phyloP scores from a whole-genome alignment of 2,113 vertebrate genomes.

The Oreotrochilus melanogaster region DNA sequence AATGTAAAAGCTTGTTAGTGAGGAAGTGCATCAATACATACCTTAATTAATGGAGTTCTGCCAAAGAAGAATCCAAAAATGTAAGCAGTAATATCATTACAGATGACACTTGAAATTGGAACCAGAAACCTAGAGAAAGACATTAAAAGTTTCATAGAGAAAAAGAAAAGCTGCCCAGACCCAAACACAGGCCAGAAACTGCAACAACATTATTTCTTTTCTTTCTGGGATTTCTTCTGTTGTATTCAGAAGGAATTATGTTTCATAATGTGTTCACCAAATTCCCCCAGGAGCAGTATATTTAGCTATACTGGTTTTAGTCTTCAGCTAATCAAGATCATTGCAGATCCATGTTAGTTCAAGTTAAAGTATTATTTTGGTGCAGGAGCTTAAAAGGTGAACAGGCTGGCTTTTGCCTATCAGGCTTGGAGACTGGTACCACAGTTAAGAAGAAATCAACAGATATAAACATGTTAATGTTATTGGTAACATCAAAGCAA shows the following conservation, averaged over 20 bases:
- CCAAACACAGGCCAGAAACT: not conserved
- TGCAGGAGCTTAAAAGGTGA: not conserved
- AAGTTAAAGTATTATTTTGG: not conserved
- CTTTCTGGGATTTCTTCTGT: not conserved
- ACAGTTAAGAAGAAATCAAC: constrained; percentile 4
- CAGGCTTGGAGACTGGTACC: not conserved
- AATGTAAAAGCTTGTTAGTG: not conserved
- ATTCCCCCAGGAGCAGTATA: not conserved
- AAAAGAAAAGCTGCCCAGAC: not conserved
- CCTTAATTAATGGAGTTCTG: constrained; percentile 96
- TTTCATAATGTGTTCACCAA: not conserved
- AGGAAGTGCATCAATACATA: constrained; percentile 59
- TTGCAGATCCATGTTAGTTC: not conserved
- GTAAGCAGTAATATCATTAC: constrained; percentile 97
- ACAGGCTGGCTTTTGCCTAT: not conserved
- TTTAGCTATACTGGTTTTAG: not conserved
- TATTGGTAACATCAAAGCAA: not conserved
- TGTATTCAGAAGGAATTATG: not conserved
- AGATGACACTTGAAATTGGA: constrained; percentile 97
- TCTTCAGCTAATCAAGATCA: not conserved
- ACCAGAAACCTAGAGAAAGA: constrained; percentile 90
- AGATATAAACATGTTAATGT: not conserved
- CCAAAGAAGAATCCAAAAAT: constrained; percentile 99
- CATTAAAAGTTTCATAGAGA: not conserved
- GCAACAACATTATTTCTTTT: not conserved